Conservation (phyloP, 2,888 invertebrate species). For the Sphaerophoria taeniata region DNA sequence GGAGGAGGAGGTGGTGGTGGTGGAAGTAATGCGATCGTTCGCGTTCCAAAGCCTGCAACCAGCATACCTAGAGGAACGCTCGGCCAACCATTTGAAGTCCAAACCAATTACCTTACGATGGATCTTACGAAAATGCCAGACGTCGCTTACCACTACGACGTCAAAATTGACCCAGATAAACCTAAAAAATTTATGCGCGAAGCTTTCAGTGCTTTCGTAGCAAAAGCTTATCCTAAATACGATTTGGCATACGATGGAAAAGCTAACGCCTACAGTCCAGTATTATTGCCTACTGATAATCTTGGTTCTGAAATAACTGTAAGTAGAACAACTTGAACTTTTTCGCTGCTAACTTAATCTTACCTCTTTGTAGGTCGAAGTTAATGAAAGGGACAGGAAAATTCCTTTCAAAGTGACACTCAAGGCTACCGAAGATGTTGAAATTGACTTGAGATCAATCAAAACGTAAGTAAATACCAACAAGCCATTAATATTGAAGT, state of each 20-base stretch:
- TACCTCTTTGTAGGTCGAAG: slow-evolving; percentile 75
- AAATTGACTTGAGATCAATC: slow-evolving; percentile 78
- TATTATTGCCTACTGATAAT: slow-evolving; percentile 66
- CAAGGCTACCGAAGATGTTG: slow-evolving; percentile 77
- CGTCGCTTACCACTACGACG: slow-evolving; percentile 91
- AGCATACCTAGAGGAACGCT: slow-evolving; percentile 78
- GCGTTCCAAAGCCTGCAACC: neutral
- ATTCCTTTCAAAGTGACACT: slow-evolving; percentile 77
- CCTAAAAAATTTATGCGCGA: slow-evolving; percentile 86
- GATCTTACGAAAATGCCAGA: slow-evolving; percentile 83
- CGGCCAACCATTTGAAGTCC: slow-evolving; percentile 83
- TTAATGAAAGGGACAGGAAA: slow-evolving; percentile 69
- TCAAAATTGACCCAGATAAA: slow-evolving; percentile 87
- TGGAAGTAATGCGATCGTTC: neutral
- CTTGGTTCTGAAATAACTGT: slow-evolving; percentile 77
- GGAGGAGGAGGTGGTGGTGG: neutral
- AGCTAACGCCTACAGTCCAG: slow-evolving; percentile 86
- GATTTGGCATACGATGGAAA: slow-evolving; percentile 89
- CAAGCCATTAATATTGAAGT: neutral
- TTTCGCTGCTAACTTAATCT: neutral
- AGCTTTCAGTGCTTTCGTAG: slow-evolving; percentile 83
- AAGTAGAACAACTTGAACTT: slow-evolving; percentile 33
- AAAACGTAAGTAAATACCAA: slow-evolving; percentile 76
- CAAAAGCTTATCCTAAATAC: slow-evolving; percentile 81
- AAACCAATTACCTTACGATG: slow-evolving; percentile 87